Evolutionary conservation across 2,888 invertebrate species (phyloP).

Genomic region (Nesidiocoris tenuis): DNA sequence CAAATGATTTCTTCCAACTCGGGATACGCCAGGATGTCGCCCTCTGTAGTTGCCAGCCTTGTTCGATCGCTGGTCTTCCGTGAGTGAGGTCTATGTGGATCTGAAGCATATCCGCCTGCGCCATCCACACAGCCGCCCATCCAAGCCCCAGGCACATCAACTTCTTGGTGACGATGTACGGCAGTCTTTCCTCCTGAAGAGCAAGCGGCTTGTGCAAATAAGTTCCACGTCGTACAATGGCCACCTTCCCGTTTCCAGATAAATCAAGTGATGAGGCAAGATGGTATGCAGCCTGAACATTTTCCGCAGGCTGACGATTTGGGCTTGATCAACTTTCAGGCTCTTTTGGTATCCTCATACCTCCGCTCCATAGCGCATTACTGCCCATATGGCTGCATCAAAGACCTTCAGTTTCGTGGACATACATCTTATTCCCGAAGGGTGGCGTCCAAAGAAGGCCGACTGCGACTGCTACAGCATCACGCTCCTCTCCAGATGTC

Average conservation of each 20-base stretch:
- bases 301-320: too few relatives aligned
- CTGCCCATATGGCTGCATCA: neutral
- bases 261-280: neutral
- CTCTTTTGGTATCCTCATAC: neutral
- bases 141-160: too few relatives aligned
- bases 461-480: neutral
- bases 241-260: neutral
- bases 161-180: too few relatives aligned
- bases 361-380: neutral
- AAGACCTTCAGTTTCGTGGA: neutral
- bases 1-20: too few relatives aligned
- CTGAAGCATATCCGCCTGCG: too few relatives aligned
- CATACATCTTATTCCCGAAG: neutral
- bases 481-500: neutral
- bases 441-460: neutral
- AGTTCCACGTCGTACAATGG: neutral
- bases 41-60: too few relatives aligned
- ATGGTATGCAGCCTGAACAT: neutral
- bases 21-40: too few relatives aligned
- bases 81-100: too few relatives aligned
- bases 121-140: too few relatives aligned
- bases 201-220: neutral
- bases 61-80: too few relatives aligned
- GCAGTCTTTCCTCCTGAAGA: too few relatives aligned
- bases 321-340: neutral